Evolutionary conservation across 92 coral and sea anemone species (phyloP), one percentile per base, ranked within the genome.

Genomic region (Epizoanthus illoricatus): DNA sequence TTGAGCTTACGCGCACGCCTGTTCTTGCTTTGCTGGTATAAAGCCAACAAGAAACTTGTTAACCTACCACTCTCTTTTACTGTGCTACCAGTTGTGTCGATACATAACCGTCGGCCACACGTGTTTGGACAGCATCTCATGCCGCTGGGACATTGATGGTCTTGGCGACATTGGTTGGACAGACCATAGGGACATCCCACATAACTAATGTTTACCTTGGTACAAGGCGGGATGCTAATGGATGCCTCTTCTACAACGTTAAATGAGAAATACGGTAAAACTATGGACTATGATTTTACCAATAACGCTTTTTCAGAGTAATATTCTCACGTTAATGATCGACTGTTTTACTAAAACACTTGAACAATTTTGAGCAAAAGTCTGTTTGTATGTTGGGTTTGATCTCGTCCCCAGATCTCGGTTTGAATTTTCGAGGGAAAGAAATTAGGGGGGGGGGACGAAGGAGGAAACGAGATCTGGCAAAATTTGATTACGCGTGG

Each of bases 61-160:
- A 54, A 54, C 81, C 6, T 76, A 76, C 81, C 55, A 3, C 11
- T n/a, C 55, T 16, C 17, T 10, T n/a, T 60, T 39, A 59, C 43
- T 19, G 23, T 61, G 62, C 43, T 40, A 7, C 52, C 57, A 60
- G 56, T 11, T 41, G 81, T 76, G 55, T 76, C 81, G 56, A 76
- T 23, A 62, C 81, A 76, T n/a, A 76, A 4, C 23, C 70, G 81
- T 28, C 81, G 52, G 19, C 81, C 81, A 40, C 81, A 76, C 7
- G 10, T 76, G 58, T 76, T 76, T 76, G 56, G 18, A 59, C 81
- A 76, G 6, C 81, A 76, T 20, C 69, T 60, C 81, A 76, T 76
- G 41, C 20, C 43, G 65, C 81, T 60, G 10, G 40, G 47, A n/a
- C 81, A 76, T 24, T 62, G 69, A 12, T 76, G 43, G 81, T 76